Conservation (phyloP, 2,888 invertebrate species). For the Acronicta psi region DNA sequence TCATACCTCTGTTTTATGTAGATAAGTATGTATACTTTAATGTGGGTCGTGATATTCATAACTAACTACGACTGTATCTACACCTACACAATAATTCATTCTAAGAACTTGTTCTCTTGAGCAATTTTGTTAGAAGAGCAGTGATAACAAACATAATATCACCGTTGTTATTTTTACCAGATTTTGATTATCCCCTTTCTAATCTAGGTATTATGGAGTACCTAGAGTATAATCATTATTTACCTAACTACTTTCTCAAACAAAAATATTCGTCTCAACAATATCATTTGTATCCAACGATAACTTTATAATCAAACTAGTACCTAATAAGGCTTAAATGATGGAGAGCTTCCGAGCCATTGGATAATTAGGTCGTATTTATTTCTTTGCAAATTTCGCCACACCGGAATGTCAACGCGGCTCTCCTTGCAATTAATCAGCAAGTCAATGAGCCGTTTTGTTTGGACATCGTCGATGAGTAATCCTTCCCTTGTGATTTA, state of each 20-base stretch:
- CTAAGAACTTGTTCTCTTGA: not conserved
- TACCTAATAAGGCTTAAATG: constrained; percentile 1
- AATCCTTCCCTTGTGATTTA: constrained; percentile 82
- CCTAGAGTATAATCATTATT: no score
- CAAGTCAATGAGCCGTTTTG: constrained; percentile 87
- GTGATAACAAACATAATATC: not conserved
- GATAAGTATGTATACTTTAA: constrained; percentile 10
- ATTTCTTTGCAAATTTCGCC: constrained; percentile 72
- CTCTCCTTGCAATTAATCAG: constrained; percentile 86
- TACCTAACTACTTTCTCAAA: no score
- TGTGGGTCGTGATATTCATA: constrained; percentile 28
- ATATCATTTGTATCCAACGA: no score
- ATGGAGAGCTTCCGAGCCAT: constrained; percentile 46
- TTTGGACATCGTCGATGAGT: constrained; percentile 85
- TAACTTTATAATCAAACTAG: no score
- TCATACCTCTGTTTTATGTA: constrained; percentile 26
- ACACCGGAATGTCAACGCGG: constrained; percentile 82
- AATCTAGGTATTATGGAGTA: no score
- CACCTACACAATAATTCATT: not conserved
- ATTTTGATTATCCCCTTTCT: no score
- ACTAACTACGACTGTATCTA: constrained; percentile 15
- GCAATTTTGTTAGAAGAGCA: not conserved
- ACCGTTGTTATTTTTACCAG: no score
- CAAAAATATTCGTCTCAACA: no score
- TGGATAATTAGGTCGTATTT: constrained; percentile 55